Base-by-base conservation (phyloP, 2,888 invertebrate species). In the Glyphotaelius pellucidus region DNA sequence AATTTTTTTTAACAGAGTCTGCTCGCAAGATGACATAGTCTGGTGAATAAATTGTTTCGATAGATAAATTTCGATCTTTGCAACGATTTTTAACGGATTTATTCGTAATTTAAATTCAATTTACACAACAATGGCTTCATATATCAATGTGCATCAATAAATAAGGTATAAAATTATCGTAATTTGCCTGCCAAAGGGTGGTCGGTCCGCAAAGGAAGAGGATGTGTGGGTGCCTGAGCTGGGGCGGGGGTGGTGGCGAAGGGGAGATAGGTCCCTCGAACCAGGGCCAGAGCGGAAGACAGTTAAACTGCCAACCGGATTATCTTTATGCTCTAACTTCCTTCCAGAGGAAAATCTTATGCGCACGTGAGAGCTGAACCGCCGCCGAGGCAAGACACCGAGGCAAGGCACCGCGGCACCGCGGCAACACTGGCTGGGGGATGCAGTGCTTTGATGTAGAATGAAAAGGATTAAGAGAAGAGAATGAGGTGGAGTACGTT, bases 301-400 rank as follows among this genome's bases (percentile, higher is more conserved):
- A 84, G 90, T 90, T 90, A 83, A 90, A 90, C 90, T 90, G 81
- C 52, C 90, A 90, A 90, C 90, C 90, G 84, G 83, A 90, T 90
- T 90, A 90, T 90, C 90, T 90, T 90, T 83, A 90, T 90, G 90
- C 83, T 86, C 86, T 42, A 86, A 86, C 86, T 86, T 86, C 86
- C 86, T 86, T 86, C 86, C 86, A 47, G 86, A 42, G 47, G 86
- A 86, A 86, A 86, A 86, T 86, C 86, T 86, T 42, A n/a, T 42
- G 86, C 30, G 42, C n/a, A 86, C 86, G 86, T 86, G 86, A 30
- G 86, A 15, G 42, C 42, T 38, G 86, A 42, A 86, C 86, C 12
- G 25, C 67, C n/a, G 86, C 86, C 25, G 86, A n/a, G n/a, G 35
- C 38, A 15, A 38, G 42, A 38, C 42, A 42, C 42, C 52, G 12